phyloP scores from a whole-genome alignment of 2,888 invertebrate genomes.

The Drosophila ezoana region DNA sequence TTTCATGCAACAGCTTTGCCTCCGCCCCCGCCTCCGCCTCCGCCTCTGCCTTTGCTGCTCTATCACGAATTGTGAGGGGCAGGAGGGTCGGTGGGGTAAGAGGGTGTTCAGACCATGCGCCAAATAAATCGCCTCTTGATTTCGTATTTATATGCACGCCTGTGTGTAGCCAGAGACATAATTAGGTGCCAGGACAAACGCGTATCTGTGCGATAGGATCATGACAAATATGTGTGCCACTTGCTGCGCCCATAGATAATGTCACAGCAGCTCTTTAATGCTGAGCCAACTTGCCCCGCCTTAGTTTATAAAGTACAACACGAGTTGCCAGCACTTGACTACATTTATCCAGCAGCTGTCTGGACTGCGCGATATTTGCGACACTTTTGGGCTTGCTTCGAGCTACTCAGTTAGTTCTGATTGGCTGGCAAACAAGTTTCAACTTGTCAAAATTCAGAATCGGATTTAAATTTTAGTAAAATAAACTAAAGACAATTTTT shows the following conservation, averaged over 20 bases:
- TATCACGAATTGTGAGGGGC: background rate
- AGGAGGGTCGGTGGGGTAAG: background rate
- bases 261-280: conserved; percentile 37
- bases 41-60: conserved; percentile 45
- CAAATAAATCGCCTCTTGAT: conserved; percentile 70
- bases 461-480: too few species aligned
- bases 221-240: conserved; percentile 59
- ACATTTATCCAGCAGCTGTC: background rate
- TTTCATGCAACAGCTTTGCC: conserved; percentile 60
- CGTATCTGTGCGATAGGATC: conserved; percentile 55
- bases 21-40: background rate
- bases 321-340: conserved; percentile 9
- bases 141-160: conserved; percentile 71
- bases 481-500: too few species aligned
- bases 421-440: too few species aligned
- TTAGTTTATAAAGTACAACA: conserved; percentile 17
- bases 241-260: conserved; percentile 36
- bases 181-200: conserved; percentile 52
- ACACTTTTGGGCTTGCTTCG: too few species aligned
- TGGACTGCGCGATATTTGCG: too few species aligned
- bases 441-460: too few species aligned
- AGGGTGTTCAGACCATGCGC: conserved; percentile 18
- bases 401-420: too few species aligned
- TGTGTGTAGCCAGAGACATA: conserved; percentile 35
- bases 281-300: background rate